Conservation (phyloP, 2,113 vertebrate species). For the Arenaria interpres region DNA sequence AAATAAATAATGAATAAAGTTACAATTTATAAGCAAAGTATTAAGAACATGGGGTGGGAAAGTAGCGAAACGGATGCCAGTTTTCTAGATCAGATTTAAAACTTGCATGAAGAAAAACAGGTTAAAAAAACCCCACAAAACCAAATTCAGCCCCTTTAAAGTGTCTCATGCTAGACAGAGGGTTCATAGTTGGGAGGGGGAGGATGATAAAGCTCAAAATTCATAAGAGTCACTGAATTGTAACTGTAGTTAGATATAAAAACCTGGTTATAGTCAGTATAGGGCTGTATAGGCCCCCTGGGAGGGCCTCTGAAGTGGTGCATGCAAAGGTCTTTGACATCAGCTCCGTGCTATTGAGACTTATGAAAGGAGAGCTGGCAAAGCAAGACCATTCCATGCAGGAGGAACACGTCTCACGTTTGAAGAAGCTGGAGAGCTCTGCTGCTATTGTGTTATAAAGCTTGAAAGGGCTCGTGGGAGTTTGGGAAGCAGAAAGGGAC, state of each 20-base stretch:
- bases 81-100: background rate
- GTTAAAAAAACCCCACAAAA: too few relatives aligned
- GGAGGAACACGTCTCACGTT: background rate
- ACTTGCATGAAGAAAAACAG: background rate
- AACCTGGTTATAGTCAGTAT: background rate
- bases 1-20: background rate
- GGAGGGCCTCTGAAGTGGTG: background rate
- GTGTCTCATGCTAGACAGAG: background rate
- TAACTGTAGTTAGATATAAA: background rate
- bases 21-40: background rate
- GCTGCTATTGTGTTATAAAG: background rate
- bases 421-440: background rate
- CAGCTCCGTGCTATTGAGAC: background rate
- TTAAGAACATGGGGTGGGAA: background rate
- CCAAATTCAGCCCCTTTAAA: background rate
- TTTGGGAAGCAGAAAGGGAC: background rate
- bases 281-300: background rate
- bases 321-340: background rate
- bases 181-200: background rate
- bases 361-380: background rate
- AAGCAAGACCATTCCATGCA: background rate
- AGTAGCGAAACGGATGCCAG: background rate
- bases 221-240: background rate
- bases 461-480: background rate
- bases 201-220: background rate